Conservation (phyloP, 2,797 vertebrate genomes). For the Leptodactylus fallax region DNA sequence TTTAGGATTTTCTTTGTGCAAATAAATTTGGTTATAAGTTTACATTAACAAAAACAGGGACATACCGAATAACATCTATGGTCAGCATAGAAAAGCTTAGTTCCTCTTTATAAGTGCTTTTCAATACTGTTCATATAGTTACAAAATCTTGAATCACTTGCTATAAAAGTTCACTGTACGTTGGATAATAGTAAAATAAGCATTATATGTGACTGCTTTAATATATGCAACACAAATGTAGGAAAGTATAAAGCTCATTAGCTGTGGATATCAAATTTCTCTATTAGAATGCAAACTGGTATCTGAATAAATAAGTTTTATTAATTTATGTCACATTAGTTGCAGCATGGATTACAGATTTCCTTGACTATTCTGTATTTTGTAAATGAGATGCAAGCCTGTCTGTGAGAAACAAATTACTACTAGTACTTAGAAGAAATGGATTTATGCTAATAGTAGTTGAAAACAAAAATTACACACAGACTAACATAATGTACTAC, state of each 20-base stretch:
- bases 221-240: not conserved
- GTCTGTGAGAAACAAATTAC: not conserved
- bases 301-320: not conserved
- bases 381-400: not conserved
- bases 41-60: too few relatives aligned
- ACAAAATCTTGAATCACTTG: too few relatives aligned
- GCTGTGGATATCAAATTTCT: not conserved
- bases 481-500: not conserved
- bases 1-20: too few relatives aligned
- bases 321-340: not conserved
- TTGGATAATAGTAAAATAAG: not conserved
- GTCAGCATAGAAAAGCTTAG: too few relatives aligned
- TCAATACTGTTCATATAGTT: too few relatives aligned
- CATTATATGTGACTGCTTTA: not conserved
- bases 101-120: too few relatives aligned
- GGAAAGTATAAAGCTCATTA: not conserved
- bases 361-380: not conserved
- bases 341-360: not conserved
- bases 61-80: too few relatives aligned
- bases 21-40: too few relatives aligned
- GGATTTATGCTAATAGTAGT: not conserved
- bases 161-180: not conserved
- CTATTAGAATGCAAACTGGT: not conserved
- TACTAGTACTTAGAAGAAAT: not conserved
- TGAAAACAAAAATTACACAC: not conserved